phyloP scores from a whole-genome alignment of 2,888 invertebrate species.

The Theodoxus fluviatilis region DNA sequence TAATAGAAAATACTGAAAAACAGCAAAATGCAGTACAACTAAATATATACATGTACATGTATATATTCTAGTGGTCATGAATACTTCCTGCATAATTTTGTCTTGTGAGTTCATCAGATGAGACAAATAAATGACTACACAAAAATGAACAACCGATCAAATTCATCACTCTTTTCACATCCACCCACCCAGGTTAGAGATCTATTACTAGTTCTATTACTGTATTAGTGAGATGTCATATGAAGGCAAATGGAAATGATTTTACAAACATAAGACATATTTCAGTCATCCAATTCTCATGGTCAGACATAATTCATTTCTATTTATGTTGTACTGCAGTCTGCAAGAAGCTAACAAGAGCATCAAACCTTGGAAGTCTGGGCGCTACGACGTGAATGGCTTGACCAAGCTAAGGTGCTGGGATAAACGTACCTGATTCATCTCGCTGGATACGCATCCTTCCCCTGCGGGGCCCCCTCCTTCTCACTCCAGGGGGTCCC shows the following conservation, averaged over 20 bases:
- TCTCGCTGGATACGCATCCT: conserved; percentile 42
- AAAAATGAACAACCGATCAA: not conserved
- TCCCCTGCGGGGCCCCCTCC: conserved; percentile 33
- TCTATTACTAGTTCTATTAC: too few relatives aligned
- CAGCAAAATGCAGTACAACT: not conserved
- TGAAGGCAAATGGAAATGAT: too few relatives aligned
- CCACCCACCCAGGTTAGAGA: too few relatives aligned
- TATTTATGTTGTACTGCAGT: too few relatives aligned
- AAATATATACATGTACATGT: not conserved
- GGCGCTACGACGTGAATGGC: too few relatives aligned
- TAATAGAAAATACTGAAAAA: too few relatives aligned
- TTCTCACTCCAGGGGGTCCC: conserved; percentile 31
- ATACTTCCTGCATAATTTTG: not conserved
- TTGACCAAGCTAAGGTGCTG: not conserved
- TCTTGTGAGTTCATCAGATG: not conserved
- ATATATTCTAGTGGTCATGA: not conserved
- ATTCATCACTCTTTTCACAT: too few relatives aligned
- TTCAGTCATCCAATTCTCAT: not conserved
- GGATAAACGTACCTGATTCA: conserved; percentile 39
- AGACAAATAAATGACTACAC: not conserved
- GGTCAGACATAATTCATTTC: not conserved
- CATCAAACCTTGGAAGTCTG: too few relatives aligned
- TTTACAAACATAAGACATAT: too few relatives aligned
- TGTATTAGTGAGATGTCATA: too few relatives aligned
- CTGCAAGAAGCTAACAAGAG: too few relatives aligned